These are phyloP conservation scores for Cyprinus carpio DNA, from an alignment of 2,113 vertebrate genomes.

Conservation along the genomic window DNA sequence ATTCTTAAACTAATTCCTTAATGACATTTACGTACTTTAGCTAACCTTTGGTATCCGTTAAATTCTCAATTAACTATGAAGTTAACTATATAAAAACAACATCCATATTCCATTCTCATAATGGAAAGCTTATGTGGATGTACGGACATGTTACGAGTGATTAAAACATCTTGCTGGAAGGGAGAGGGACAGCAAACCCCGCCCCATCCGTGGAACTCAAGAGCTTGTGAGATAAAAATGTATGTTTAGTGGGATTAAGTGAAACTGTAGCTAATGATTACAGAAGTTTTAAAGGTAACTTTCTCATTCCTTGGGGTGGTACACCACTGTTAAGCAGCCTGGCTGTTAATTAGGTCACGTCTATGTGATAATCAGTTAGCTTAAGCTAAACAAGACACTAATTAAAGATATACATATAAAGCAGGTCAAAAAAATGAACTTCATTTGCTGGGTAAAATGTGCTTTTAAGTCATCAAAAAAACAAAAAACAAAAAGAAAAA, in stretches of 20 bases:
- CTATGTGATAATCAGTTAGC: conserved; percentile 80
- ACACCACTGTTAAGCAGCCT: conserved; percentile 71
- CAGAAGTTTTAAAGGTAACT: conserved; percentile 83
- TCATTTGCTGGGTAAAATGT: conserved; percentile 77
- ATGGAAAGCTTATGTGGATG: conserved; percentile 57
- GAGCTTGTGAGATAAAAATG: conserved; percentile 72
- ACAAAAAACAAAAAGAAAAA: conserved; percentile 58
- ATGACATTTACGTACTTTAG: conserved; percentile 22
- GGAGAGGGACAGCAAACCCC: conserved; percentile 61
- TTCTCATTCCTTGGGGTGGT: conserved; percentile 76
- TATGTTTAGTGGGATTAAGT: conserved; percentile 82
- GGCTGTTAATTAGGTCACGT: conserved; percentile 81
- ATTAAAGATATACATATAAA: conserved; percentile 87
- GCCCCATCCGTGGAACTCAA: conserved; percentile 57
- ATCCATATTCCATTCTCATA: conserved; percentile 60
- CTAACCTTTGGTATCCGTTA: conserved; percentile 34
- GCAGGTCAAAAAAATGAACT: conserved; percentile 80
- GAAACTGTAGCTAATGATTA: conserved; percentile 81
- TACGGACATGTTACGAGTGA: conserved; percentile 69
- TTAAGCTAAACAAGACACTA: conserved; percentile 86
- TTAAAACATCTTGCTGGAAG: conserved; percentile 72
- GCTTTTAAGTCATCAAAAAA: conserved; percentile 79
- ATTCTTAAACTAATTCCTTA: conserved; percentile 12
- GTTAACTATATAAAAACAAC: conserved; percentile 32
- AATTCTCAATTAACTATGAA: conserved; percentile 38